These are phyloP conservation scores for Trigoniulus corallinus DNA, from an alignment of 1,140 invertebrate genomes.

Conservation along the genomic window DNA sequence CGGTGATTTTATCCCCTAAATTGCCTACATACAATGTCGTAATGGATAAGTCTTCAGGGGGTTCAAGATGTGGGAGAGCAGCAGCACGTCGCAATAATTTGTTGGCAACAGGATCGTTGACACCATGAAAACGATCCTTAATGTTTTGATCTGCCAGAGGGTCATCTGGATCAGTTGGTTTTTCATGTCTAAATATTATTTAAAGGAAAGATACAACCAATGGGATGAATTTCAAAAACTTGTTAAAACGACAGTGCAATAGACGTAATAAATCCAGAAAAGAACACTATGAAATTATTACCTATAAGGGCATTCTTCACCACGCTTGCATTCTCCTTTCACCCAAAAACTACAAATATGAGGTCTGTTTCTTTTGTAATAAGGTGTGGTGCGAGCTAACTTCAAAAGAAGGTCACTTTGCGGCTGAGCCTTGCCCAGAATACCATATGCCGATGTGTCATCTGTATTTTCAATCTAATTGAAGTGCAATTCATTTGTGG, in stretches of 20 bases:
- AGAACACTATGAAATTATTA: too few species aligned
- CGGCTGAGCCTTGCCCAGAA: constrained; percentile 31
- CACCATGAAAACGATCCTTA: constrained; percentile 93
- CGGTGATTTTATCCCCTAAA: constrained; percentile 68
- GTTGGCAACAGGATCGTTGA: constrained; percentile 97
- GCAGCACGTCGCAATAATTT: constrained; percentile 87
- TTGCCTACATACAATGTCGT: constrained; percentile 94
- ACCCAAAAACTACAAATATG: constrained; percentile 99
- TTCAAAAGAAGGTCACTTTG: constrained; percentile 74
- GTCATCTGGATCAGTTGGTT: constrained; percentile 98
- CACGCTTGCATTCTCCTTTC: constrained; percentile 96
- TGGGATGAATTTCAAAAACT: not conserved
- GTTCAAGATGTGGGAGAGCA: constrained; percentile 82
- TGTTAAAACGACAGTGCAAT: constrained; percentile 2
- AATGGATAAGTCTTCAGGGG: constrained; percentile 89
- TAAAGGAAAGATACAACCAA: constrained; percentile 4
- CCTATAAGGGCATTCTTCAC: constrained; percentile 95
- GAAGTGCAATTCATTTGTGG: constrained; percentile 19
- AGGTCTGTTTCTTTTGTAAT: constrained; percentile 95
- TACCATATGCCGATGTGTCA: constrained; percentile 29
- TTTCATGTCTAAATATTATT: constrained; percentile 66
- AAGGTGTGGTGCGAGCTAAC: constrained; percentile 89
- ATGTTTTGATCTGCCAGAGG: constrained; percentile 98
- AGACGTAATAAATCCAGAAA: constrained; percentile 5
- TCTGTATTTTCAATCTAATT: constrained; percentile 29